Evolutionary conservation across 2,797 vertebrate genomes (phyloP), one percentile per base, ranked within the genome.

Genomic region (Etheostoma nigrum): DNA sequence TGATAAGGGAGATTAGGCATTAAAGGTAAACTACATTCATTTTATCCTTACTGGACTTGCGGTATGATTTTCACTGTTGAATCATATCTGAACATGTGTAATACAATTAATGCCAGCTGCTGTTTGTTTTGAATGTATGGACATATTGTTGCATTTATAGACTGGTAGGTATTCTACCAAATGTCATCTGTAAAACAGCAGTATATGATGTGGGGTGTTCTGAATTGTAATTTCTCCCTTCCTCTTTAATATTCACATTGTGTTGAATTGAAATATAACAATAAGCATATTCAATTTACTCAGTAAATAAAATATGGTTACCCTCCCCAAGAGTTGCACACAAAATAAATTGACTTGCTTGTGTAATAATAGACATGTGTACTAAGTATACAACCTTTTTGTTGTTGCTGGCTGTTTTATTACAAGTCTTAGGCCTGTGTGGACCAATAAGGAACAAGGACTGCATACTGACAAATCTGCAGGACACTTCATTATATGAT

Each of bases 401-500:
- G 57, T 77, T 60, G 7, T 72, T 81, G 12, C 57, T 66, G 73
- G 59, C 71, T 83, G 55, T 87, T 86, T 78, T 55, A 75, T 86
- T 82, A 79, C 75, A 69, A 61, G 44, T 79, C 67, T 79, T 63
- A 71, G 70, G 72, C 59, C 71, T 71, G 59, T 79, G 82, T 82
- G 84, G 79, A 89, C 91, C 90, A 89, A 88, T 90, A 84, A 91
- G 77, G 76, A 92, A 89, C 88, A 88, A 89, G 84, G 74, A 83
- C 82, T 85, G 80, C 90, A 92, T 74, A 88, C 91, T 93, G 90
- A 91, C 89, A 93, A 93, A 94, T 94, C 90, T 90, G 88, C 89
- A 90, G 91, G 93, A 94, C 89, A 92, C 88, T 90, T 92, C 88
- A 94, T 94, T 94, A 93, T 93, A 94, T 95, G 94, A 95, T 94